phyloP scores from a whole-genome alignment of 2,113 vertebrate species.

The Anser cygnoides region DNA sequence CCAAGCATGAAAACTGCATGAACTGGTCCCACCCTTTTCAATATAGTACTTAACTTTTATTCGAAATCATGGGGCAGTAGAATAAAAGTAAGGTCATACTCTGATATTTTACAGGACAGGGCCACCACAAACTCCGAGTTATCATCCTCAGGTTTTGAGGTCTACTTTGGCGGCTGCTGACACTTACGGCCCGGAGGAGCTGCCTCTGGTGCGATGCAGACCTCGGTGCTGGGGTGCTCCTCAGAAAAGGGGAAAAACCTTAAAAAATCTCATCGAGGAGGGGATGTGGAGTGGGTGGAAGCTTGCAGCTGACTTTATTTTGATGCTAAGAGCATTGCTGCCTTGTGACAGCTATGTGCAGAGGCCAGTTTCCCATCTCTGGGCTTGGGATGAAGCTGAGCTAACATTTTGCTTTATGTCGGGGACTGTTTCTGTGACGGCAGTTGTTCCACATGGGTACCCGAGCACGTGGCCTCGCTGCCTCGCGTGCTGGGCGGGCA shows the following conservation, averaged over 20 bases:
- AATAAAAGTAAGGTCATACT: background rate
- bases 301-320: background rate
- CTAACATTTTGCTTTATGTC: background rate
- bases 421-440: background rate
- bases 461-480: rapidly evolving
- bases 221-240: background rate
- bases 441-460: background rate
- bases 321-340: background rate
- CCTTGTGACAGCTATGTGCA: background rate
- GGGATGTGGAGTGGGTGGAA: background rate
- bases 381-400: background rate
- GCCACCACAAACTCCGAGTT: background rate
- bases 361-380: background rate
- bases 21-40: background rate
- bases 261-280: background rate
- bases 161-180: background rate
- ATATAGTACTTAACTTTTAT: background rate
- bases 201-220: background rate
- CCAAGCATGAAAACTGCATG: background rate
- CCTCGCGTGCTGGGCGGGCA: background rate
- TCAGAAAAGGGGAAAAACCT: background rate
- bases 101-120: background rate
- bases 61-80: too few relatives aligned
- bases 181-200: background rate
- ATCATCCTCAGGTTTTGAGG: background rate